Base-by-base conservation (phyloP, 1,140 invertebrate genomes). In the Sinonovacula constricta region DNA sequence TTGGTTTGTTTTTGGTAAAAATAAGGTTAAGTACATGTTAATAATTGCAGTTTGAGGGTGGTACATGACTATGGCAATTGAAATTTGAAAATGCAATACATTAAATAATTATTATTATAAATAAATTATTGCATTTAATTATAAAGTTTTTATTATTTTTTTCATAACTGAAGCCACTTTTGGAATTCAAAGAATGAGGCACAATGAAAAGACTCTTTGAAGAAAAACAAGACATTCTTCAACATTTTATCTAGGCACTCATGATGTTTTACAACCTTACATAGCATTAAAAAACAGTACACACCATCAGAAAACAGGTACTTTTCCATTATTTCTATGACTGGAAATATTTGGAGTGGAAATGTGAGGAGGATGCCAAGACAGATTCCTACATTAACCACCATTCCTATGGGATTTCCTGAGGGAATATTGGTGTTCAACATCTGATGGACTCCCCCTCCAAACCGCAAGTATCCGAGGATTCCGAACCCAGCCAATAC, bases 301-400 rank as follows among this genome's bases (percentile, higher is more conserved):
- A 71, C 79, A 89, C 89, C 88, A 76, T 85, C 63, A 34, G 68
- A 75, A 72, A 90, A 90, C 1, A 89, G 30, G 59, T 84, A 83
- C 22, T 77, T 79, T 69, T 91, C 90, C 22, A 84, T 60, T 4
- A 91, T 83, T 67, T 90, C 87, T 66, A 88, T 85, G 7, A 90
- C 88, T 24, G 90, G 90, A 62, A 81, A 90, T 24, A 88, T 83
- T 79, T 88, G 86, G 30, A 91, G 82, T 1, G 90, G 90, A 67
- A 88, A 91, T 3, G 90, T 91, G 10, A 88, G 82, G 0, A 89
- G 34, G 3, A 91, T 85, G 7, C 86, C 87, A 10, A 90, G 31
- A 59, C 86, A 86, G 26, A 90, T 83, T 49, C 84, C 86, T 12
- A 86, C 77, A 71, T 90, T 89, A 10, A 91, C 83, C 15, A 81